Evolutionary conservation across 2,888 invertebrate genomes (phyloP).

Genomic region (Vesta saturnalis): DNA sequence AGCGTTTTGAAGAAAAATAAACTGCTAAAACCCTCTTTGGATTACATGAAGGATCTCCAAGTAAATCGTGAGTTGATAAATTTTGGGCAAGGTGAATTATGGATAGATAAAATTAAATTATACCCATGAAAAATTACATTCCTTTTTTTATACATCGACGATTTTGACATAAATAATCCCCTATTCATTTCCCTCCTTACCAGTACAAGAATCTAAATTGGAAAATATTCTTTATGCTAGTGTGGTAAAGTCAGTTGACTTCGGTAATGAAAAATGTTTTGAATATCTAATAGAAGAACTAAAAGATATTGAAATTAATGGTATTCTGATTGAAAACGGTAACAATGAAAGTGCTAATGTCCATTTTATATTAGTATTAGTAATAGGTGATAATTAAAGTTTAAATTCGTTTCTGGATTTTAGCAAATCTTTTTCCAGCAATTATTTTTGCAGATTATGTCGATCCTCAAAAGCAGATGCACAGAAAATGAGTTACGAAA

Average conservation of each 20-base stretch:
- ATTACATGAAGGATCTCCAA: background rate
- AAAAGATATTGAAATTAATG: slow-evolving; percentile 30
- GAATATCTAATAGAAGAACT: slow-evolving; percentile 33
- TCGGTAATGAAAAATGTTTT: slow-evolving; percentile 35
- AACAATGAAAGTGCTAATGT: slow-evolving; percentile 8
- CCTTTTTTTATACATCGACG: background rate
- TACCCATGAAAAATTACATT: background rate
- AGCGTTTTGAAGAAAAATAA: background rate
- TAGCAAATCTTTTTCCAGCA: slow-evolving; percentile 7
- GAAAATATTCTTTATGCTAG: slow-evolving; percentile 18
- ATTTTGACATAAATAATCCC: background rate
- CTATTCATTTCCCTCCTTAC: background rate
- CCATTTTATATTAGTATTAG: slow-evolving; percentile 29
- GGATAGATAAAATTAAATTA: background rate
- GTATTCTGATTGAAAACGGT: slow-evolving; percentile 11
- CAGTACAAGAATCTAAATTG: slow-evolving; percentile 2
- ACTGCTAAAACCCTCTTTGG: background rate
- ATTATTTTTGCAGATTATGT: slow-evolving; percentile 24
- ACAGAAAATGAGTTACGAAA: slow-evolving; percentile 19
- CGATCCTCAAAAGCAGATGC: slow-evolving; percentile 10
- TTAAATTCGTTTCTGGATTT: slow-evolving; percentile 13
- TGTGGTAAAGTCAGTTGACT: slow-evolving; percentile 38
- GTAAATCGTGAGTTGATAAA: background rate
- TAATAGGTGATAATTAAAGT: background rate
- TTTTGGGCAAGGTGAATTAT: background rate